phyloP scores from a whole-genome alignment of 2,113 vertebrate species.

The Callipepla squamata region DNA sequence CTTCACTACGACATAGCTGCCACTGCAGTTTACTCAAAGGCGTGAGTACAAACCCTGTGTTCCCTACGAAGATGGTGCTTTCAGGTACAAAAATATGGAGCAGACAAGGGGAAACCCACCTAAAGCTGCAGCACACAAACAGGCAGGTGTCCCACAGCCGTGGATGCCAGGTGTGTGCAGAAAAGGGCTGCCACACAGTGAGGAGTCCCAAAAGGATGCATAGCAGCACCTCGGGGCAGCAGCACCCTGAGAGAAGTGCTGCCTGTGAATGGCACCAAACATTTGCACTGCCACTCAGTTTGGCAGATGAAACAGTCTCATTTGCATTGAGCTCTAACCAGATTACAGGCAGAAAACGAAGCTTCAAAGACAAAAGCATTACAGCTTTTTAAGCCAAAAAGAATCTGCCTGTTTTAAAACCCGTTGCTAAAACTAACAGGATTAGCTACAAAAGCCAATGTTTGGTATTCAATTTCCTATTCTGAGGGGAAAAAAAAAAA shows the following conservation, averaged over 20 bases:
- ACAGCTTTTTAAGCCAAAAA: constrained; percentile 27
- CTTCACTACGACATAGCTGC: background rate
- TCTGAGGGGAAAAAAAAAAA: background rate
- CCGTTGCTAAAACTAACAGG: constrained; percentile 19
- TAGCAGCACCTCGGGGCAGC: background rate
- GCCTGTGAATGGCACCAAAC: background rate
- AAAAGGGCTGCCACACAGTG: background rate
- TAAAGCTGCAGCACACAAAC: background rate
- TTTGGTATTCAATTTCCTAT: background rate
- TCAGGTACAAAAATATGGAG: accelerated
- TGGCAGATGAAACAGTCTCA: accelerated
- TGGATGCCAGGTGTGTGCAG: accelerated
- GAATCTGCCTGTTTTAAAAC: constrained; percentile 3
- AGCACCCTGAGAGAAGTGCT: accelerated
- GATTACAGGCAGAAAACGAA: constrained; percentile 38
- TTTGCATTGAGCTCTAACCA: constrained; percentile 2
- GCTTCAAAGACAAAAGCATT: constrained; percentile 55
- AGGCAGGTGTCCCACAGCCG: accelerated
- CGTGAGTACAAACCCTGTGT: accelerated
- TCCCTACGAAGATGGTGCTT: accelerated
- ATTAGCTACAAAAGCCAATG: background rate
- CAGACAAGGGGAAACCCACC: background rate
- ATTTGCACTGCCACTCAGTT: background rate
- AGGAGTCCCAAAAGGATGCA: background rate
- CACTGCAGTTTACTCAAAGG: background rate